These are phyloP conservation scores for Agapornis roseicollis DNA, from an alignment of 2,113 vertebrate species.

Conservation along the genomic window DNA sequence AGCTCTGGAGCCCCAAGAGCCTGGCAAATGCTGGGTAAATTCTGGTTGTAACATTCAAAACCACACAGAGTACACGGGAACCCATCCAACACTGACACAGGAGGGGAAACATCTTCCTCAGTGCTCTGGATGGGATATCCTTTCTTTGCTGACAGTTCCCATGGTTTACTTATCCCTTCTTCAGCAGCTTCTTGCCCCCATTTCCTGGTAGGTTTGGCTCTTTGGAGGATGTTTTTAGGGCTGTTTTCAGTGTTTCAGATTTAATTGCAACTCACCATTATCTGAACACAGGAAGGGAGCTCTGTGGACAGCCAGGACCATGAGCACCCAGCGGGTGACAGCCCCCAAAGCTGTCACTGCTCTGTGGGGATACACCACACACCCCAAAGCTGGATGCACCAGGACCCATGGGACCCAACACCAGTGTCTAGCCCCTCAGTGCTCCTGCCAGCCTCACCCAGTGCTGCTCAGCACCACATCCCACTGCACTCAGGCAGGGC, in stretches of 20 bases:
- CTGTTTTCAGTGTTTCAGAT: background rate
- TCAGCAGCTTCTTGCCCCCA: background rate
- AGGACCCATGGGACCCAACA: rapidly evolving
- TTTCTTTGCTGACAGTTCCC: background rate
- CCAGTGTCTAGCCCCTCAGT: background rate
- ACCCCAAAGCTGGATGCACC: background rate
- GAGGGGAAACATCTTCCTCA: background rate
- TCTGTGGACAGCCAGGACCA: rapidly evolving
- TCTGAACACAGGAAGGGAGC: background rate
- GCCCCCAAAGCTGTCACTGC: background rate
- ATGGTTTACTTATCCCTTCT: background rate
- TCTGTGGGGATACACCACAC: rapidly evolving
- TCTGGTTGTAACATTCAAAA: background rate
- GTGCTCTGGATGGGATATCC: background rate
- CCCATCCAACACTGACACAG: background rate
- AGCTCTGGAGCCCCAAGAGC: background rate
- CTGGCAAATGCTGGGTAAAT: background rate
- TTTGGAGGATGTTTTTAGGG: background rate
- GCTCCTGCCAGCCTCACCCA: background rate
- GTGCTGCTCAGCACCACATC: background rate
- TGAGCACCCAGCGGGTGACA: rapidly evolving
- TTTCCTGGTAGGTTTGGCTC: background rate
- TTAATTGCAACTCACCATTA: background rate
- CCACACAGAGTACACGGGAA: background rate
- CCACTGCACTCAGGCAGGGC: background rate